Percentiles rank a stretch among this genome's conserved stretches.
Evolutionary conservation across 2,888 invertebrate genomes (phyloP).

Genomic region (Exephanes ischioxanthus): DNA sequence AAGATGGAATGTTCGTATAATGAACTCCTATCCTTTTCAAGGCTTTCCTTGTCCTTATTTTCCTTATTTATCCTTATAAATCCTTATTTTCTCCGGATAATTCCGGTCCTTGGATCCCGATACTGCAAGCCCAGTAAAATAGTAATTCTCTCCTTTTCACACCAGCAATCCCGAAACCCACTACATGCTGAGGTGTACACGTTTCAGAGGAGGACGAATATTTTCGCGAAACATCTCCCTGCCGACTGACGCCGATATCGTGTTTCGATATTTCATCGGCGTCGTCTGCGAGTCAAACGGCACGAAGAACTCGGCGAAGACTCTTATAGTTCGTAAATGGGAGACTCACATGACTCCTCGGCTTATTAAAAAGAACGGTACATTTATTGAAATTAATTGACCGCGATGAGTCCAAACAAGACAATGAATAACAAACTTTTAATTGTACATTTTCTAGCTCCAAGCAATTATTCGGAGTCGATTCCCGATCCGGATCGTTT

Average conservation of each 20-base stretch:
- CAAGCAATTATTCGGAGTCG: conserved; percentile 78
- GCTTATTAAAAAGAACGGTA: conserved; percentile 86
- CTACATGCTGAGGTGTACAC: conserved; percentile 58
- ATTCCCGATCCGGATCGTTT: conserved; percentile 88
- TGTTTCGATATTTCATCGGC: conserved; percentile 92
- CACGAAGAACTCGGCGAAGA: conserved; percentile 83
- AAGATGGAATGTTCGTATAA: not conserved
- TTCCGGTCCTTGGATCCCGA: not conserved
- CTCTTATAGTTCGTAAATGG: conserved; percentile 91
- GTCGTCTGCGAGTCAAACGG: conserved; percentile 88
- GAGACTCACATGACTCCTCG: conserved; percentile 92
- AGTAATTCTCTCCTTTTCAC: conserved; percentile 38
- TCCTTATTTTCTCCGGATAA: not conserved
- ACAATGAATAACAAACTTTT: not conserved
- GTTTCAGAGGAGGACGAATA: conserved; percentile 78
- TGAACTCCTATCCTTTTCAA: not conserved
- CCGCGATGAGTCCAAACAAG: not conserved
- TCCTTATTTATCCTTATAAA: too few relatives aligned
- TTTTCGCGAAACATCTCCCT: conserved; percentile 87
- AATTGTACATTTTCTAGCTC: conserved; percentile 72
- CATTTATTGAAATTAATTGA: not conserved
- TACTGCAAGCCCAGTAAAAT: not conserved
- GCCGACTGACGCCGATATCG: conserved; percentile 89
- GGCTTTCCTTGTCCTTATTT: too few relatives aligned
- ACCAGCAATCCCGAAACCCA: conserved; percentile 37